A percentile compares a stretch with the other conserved stretches of the same genome.
Evolutionary conservation across 1,140 invertebrate genomes (phyloP).

Genomic region (Holcopasites calliopsidis): DNA sequence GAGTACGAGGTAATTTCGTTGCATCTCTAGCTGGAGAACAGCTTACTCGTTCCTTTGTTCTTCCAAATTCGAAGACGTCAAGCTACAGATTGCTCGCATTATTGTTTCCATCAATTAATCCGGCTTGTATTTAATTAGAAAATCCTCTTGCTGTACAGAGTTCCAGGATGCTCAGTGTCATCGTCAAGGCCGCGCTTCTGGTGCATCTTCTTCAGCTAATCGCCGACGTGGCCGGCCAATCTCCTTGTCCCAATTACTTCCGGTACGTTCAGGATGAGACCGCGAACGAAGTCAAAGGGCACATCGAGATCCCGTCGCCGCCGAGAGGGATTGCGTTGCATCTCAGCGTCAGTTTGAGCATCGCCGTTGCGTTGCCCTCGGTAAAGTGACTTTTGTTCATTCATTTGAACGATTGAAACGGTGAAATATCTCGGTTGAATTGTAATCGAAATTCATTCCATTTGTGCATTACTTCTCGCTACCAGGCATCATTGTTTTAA

Average conservation of each 20-base stretch:
- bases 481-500: not conserved
- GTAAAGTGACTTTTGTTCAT: slow-evolving; percentile 42
- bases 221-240: not conserved
- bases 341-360: slow-evolving; percentile 64
- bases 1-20: too few relatives aligned
- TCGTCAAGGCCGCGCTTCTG: slow-evolving; percentile 25
- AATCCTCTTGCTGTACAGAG: not conserved
- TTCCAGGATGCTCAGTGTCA: slow-evolving; percentile 25
- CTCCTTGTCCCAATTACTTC: slow-evolving; percentile 74
- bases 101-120: too few relatives aligned
- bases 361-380: slow-evolving; percentile 63
- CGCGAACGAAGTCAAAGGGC: slow-evolving; percentile 70
- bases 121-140: not conserved
- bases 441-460: too few relatives aligned
- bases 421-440: too few relatives aligned
- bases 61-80: too few relatives aligned
- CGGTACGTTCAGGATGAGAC: slow-evolving; percentile 69
- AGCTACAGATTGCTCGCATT: too few relatives aligned
- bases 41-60: too few relatives aligned
- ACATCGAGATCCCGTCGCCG: slow-evolving; percentile 63
- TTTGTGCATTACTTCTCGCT: not conserved
- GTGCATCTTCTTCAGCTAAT: not conserved
- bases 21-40: too few relatives aligned
- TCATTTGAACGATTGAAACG: too few relatives aligned
- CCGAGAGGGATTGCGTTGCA: slow-evolving; percentile 63